phyloP scores from a whole-genome alignment of 2,113 vertebrate genomes.

The Empidonax alnorum region DNA sequence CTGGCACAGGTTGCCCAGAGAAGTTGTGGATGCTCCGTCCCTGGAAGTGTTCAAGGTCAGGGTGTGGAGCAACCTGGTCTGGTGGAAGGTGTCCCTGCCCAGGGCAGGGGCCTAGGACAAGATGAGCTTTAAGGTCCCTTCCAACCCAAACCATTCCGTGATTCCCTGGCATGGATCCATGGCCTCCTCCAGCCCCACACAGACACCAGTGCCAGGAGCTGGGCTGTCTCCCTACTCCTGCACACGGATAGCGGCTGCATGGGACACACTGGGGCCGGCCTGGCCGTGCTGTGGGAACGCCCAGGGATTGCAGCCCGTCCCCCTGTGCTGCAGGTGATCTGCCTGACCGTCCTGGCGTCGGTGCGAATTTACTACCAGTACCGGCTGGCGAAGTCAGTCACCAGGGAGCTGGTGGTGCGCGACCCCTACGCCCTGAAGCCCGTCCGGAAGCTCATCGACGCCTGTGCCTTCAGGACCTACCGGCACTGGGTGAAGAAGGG shows the following conservation, averaged over 20 bases:
- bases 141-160: not conserved
- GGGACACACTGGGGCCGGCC: rapidly evolving
- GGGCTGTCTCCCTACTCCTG: not conserved
- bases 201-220: not conserved
- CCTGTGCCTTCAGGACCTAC: slow-evolving; percentile 94
- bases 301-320: not conserved
- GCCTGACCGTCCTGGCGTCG: slow-evolving; percentile 89
- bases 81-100: not conserved
- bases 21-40: not conserved
- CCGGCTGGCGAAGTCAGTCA: slow-evolving; percentile 87
- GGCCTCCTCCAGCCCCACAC: not conserved
- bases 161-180: not conserved
- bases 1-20: not conserved
- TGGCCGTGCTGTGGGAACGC: rapidly evolving
- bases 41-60: not conserved
- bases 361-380: slow-evolving; percentile 96
- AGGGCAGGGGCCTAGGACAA: not conserved
- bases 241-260: rapidly evolving
- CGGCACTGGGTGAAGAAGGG: slow-evolving; percentile 99
- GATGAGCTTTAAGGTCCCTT: not conserved
- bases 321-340: slow-evolving; percentile 82
- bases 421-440: slow-evolving; percentile 93
- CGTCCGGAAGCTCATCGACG: slow-evolving; percentile 92
- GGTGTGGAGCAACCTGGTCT: not conserved
- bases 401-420: slow-evolving; percentile 86